Base-by-base conservation (phyloP, 2,113 vertebrate genomes). In the Rana temporaria region DNA sequence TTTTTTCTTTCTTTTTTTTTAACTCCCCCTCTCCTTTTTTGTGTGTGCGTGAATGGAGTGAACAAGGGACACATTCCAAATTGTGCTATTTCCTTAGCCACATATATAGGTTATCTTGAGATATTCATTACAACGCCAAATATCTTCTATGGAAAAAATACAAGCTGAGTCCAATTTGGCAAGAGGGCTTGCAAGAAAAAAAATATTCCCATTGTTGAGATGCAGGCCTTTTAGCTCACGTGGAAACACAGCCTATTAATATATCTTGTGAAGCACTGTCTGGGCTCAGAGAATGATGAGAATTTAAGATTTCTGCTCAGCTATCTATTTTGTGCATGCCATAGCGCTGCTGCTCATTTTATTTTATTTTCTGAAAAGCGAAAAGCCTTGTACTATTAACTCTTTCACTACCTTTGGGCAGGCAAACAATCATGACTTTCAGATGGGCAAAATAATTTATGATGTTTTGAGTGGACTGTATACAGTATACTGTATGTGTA, bases 1-100 rank as follows among this genome's bases (percentile, higher is more conserved):
- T 74, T 74, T 64, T 78, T 53, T 70, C 62, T 62, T 68, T 38
- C 3, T 30, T 42, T 48, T 48, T 48, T 48, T 48, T 12, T 12
- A 14, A 48, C 42, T 48, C 42, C 42, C 6, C 34, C 22, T 71
- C 14, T 48, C 68, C 19, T 53, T 71, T 80, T 32, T 19, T 52
- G 57, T 75, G 26, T 52, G 57, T 18, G 26, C 55, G 26, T 65
- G 63, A 48, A 53, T 63, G 48, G 38, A 69, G 20, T 68, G 57
- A 73, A 26, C 60, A 73, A 74, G 70, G 62, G 79, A 48, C 60
- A 74, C 65, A 74, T 81, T 73, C 79, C 57, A 56, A 73, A 59
- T 79, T 79, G 42, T 53, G 64, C 64, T 32, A 3, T 77, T 16
- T 78, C 9, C 57, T 24, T 42, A 24, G 26, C 70, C 56, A 20